Evolutionary conservation across 2,113 vertebrate species (phyloP).

Genomic region (Cynopterus brachyotis): DNA sequence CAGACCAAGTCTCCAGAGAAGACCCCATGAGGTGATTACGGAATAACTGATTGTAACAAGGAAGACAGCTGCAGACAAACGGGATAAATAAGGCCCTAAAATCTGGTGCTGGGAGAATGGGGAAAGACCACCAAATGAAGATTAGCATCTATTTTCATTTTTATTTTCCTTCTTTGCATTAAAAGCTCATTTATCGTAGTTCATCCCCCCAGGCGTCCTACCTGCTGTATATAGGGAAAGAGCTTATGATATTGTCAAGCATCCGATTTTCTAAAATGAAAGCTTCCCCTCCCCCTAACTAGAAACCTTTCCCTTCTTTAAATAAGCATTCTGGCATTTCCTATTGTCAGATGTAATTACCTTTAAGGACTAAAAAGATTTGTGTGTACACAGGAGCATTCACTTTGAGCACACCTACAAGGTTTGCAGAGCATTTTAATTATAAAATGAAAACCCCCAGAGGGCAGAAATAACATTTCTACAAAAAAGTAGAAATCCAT

Average conservation of each 20-base stretch:
- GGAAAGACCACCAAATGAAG: not conserved
- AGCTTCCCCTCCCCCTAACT: not conserved
- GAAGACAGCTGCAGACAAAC: slow-evolving; percentile 50
- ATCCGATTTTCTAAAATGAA: slow-evolving; percentile 1
- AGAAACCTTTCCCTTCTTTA: slow-evolving; percentile 41
- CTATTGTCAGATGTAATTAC: slow-evolving; percentile 71
- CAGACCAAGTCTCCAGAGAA: slow-evolving; percentile 63
- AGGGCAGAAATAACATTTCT: slow-evolving; percentile 56
- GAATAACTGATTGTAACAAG: slow-evolving; percentile 54
- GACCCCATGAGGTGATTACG: not conserved
- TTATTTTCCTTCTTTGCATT: not conserved
- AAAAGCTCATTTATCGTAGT: slow-evolving; percentile 53
- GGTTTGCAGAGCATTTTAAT: slow-evolving; percentile 70
- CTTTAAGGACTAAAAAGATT: slow-evolving; percentile 69
- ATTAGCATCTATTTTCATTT: slow-evolving; percentile 39
- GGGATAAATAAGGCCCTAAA: not conserved
- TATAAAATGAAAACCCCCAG: slow-evolving; percentile 67
- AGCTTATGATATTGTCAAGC: slow-evolving; percentile 21
- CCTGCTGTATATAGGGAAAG: slow-evolving; percentile 5
- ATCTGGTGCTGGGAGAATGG: not conserved
- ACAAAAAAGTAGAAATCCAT: slow-evolving; percentile 63
- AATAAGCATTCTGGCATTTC: slow-evolving; percentile 67
- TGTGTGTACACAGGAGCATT: slow-evolving; percentile 69
- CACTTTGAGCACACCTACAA: slow-evolving; percentile 55
- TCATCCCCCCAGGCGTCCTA: not conserved